Evolutionary conservation across 2,888 invertebrate genomes (phyloP), one percentile per base, ranked within the genome.

Genomic region (Drosophila demipolita): DNA sequence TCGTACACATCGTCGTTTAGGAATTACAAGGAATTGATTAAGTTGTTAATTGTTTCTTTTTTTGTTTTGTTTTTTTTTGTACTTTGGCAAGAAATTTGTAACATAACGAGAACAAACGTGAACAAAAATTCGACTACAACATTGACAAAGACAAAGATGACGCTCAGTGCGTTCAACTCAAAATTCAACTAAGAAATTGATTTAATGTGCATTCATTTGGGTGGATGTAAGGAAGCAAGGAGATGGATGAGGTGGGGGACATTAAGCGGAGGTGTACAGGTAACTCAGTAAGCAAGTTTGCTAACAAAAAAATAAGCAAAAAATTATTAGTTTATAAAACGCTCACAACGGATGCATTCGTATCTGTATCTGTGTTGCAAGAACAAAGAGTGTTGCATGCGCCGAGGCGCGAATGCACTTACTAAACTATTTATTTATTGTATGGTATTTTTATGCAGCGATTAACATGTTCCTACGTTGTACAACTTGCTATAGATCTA

Each of bases 51-150:
- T 73, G 49, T 53, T 70, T 64, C 38, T 8, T 57, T 64, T 72
- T 42, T 45, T 45, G 20, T 63, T 62, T 53, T 55, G 66, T n/a
- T 57, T 50, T 61, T 60, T 72, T 82, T 87, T 87, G 87, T 87
- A 87, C 87, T 87, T 89, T 87, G 87, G 88, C 90, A 80, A 80
- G 90, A 87, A 88, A 83, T 79, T 86, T 73, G 48, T 65, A 87
- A 87, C 89, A 75, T 83, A 87, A 89, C 89, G 88, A 87, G 89
- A 87, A 89, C 89, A 87, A 89, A 86, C 89, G 89, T 86, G 89
- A 86, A 86, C 85, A 86, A 84, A 89, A 86, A 87, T 87, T 87
- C 87, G 75, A 89, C 87, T 87, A 87, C 89, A 87, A 87, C 89
- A 86, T 83, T 83, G 82, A 79, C 81, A 81, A 82, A 81, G 80